phyloP scores from a whole-genome alignment of 2,797 vertebrate species.

The Brachyalestes nurse region DNA sequence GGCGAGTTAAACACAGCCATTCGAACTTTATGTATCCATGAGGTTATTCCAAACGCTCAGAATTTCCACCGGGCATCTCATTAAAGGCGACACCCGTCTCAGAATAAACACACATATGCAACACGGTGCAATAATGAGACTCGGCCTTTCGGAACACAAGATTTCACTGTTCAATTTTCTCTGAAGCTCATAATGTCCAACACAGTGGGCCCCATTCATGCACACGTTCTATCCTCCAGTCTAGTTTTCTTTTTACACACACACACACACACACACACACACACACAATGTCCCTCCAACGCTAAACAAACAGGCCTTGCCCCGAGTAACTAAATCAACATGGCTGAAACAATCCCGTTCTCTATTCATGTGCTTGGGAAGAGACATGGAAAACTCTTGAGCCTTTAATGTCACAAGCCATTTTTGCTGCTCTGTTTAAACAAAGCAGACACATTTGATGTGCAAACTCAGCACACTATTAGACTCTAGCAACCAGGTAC shows the following conservation, averaged over 20 bases:
- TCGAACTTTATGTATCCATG: too few species aligned
- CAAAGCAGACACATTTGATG: not conserved
- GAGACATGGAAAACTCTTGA: not conserved
- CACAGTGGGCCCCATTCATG: slow-evolving; percentile 35
- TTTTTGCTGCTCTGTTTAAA: not conserved
- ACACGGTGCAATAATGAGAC: not conserved
- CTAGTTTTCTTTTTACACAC: not conserved
- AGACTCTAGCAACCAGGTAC: not conserved
- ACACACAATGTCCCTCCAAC: slow-evolving; percentile 18
- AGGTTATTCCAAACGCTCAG: not conserved
- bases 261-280: slow-evolving; percentile 25
- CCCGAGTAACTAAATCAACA: slow-evolving; percentile 51
- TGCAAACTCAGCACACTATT: not conserved
- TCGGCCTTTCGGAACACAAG: not conserved
- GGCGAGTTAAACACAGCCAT: not conserved
- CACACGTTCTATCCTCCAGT: not conserved
- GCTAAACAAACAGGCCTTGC: slow-evolving; percentile 53
- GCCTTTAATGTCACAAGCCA: not conserved
- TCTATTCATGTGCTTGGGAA: slow-evolving; percentile 34
- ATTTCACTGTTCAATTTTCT: slow-evolving; percentile 4
- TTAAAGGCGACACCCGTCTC: slow-evolving; percentile 28
- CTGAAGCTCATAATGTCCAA: not conserved
- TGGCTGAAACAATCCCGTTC: slow-evolving; percentile 42
- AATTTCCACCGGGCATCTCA: not conserved
- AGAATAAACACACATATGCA: not conserved